A percentile compares a stretch with the other conserved stretches of the same genome.
Conservation (phyloP, 2,113 vertebrate genomes). For the Sinosuthora webbiana region DNA sequence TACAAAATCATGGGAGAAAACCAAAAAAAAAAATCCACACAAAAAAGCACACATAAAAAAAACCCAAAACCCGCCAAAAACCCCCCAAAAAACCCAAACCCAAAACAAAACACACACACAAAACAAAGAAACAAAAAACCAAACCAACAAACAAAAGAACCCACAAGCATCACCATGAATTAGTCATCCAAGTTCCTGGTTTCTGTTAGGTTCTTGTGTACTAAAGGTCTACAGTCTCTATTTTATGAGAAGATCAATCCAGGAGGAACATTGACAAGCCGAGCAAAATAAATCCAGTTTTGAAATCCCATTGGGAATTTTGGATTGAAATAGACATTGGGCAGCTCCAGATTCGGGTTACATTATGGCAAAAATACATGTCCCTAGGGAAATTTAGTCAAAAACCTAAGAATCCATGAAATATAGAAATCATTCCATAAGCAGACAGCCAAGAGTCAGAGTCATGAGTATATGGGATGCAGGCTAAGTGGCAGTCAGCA, state of each 20-base stretch:
- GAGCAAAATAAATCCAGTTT: background rate
- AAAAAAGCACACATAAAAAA: no score
- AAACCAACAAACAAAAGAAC: background rate
- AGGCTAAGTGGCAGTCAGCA: background rate
- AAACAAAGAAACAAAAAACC: no score
- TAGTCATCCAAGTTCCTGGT: background rate
- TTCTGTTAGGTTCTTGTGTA: background rate
- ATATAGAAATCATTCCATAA: background rate
- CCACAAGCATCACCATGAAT: rapidly evolving
- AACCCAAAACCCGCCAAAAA: no score
- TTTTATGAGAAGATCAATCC: background rate
- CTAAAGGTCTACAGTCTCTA: background rate
- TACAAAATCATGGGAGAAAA: background rate
- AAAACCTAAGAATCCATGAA: background rate
- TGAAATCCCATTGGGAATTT: background rate
- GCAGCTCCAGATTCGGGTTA: background rate
- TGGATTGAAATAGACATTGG: background rate
- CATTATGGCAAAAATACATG: background rate
- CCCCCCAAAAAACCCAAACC: no score
- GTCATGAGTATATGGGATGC: background rate
- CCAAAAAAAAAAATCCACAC: no score
- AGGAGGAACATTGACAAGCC: rapidly evolving
- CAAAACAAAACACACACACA: no score
- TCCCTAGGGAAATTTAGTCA: background rate
- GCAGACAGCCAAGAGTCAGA: background rate